These are phyloP conservation scores for Tursiops truncatus DNA, from an alignment of 2,113 vertebrate genomes.

Conservation along the genomic window DNA sequence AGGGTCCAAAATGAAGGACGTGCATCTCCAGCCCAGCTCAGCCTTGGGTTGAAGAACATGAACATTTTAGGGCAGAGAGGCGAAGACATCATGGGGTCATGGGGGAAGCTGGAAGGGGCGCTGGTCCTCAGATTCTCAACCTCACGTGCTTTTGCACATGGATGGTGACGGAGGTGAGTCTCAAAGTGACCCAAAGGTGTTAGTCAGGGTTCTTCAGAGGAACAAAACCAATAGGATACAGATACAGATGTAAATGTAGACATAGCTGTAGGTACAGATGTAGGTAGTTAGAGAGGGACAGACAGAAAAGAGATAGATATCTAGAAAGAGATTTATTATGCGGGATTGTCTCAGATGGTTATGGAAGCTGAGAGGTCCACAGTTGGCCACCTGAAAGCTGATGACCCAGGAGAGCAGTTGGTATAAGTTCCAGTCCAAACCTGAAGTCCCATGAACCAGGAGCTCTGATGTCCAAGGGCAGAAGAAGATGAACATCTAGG, in stretches of 20 bases:
- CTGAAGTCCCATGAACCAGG: too few species aligned
- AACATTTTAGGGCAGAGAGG: too few species aligned
- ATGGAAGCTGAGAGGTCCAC: neutral
- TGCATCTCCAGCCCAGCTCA: neutral
- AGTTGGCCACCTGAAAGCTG: neutral
- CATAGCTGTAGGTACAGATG: neutral
- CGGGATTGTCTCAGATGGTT: neutral
- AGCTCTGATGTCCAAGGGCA: neutral
- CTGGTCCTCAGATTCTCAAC: too few species aligned
- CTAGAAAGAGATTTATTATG: neutral
- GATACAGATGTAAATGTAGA: neutral
- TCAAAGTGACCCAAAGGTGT: neutral
- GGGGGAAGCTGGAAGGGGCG: neutral
- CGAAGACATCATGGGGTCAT: neutral
- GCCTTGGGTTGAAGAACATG: rapidly evolving
- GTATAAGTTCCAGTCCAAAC: too few species aligned
- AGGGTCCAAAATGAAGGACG: neutral
- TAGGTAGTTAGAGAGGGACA: neutral
- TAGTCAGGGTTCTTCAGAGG: neutral
- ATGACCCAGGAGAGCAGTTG: too few species aligned
- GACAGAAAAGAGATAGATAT: neutral
- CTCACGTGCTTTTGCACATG: rapidly evolving
- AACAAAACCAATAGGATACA: too few species aligned
- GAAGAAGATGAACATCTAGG: neutral
- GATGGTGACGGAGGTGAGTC: rapidly evolving